Conservation (phyloP, 1,140 invertebrate genomes). For the Ceratina calcarata region DNA sequence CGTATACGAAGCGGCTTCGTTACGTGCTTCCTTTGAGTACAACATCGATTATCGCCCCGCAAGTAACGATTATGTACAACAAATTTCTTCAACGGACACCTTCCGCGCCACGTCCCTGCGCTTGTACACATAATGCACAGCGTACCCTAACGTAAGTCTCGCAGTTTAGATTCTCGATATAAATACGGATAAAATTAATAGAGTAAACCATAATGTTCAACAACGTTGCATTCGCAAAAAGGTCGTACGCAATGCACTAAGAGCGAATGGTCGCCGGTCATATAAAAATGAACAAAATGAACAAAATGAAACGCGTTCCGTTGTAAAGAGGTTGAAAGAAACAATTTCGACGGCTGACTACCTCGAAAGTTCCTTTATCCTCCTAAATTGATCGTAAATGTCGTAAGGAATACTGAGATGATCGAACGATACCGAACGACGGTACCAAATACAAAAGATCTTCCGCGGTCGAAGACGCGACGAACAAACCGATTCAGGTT, state of each 20-base stretch:
- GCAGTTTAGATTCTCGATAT: background rate
- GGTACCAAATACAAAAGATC: conserved; percentile 17
- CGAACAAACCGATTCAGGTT: background rate
- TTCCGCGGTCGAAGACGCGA: conserved; percentile 26
- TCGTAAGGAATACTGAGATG: conserved; percentile 42
- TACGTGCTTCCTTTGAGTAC: conserved; percentile 3
- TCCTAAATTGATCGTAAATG: conserved; percentile 23
- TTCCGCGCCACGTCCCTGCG: background rate
- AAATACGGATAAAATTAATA: background rate
- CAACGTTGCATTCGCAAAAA: conserved; percentile 1
- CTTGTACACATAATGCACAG: conserved; percentile 35
- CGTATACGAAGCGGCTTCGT: background rate
- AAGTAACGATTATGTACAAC: background rate
- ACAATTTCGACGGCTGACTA: background rate
- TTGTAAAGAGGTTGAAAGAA: conserved; percentile 1
- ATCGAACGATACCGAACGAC: conserved; percentile 4
- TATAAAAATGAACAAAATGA: conserved; percentile 8
- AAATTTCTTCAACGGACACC: background rate
- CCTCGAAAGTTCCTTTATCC: conserved; percentile 7
- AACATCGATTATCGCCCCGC: conserved; percentile 5
- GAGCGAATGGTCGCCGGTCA: conserved; percentile 27
- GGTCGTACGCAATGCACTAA: conserved; percentile 28
- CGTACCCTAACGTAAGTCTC: conserved; percentile 1
- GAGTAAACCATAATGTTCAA: background rate
- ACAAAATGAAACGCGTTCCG: conserved; percentile 1